Percentiles rank a stretch among this genome's conserved stretches.
These are phyloP conservation scores for Clitarchus hookeri DNA, from an alignment of 2,888 invertebrate genomes.

Conservation along the genomic window DNA sequence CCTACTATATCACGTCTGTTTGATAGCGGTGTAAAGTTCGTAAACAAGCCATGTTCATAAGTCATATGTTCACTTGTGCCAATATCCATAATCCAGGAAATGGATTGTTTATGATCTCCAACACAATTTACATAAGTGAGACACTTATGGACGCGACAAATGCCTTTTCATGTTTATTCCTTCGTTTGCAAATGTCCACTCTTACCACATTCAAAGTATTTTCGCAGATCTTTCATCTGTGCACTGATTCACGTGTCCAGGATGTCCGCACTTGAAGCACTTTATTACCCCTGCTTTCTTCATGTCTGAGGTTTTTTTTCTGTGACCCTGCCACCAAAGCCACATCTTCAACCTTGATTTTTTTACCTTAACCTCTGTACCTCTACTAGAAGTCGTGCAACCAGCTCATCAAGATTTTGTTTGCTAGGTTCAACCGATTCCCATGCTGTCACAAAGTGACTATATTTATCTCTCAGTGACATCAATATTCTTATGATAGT, in stretches of 20 bases:
- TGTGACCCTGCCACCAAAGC: neutral
- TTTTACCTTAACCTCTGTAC: too few relatives aligned
- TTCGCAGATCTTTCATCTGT: neutral
- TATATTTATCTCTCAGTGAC: neutral
- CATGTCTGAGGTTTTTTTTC: neutral
- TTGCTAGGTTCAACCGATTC: neutral
- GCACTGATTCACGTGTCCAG: neutral
- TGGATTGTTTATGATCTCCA: too few relatives aligned
- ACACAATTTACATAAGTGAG: too few relatives aligned
- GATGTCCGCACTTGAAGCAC: neutral
- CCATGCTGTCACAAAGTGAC: constrained; percentile 20
- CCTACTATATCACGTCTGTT: too few relatives aligned
- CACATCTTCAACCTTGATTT: neutral
- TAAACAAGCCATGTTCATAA: too few relatives aligned
- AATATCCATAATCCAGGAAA: too few relatives aligned
- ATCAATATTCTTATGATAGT: neutral
- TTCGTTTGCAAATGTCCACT: too few relatives aligned
- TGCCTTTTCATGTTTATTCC: too few relatives aligned
- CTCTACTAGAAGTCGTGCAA: neutral
- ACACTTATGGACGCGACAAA: too few relatives aligned
- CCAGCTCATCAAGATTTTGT: neutral
- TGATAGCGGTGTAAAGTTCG: too few relatives aligned
- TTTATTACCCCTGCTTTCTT: neutral
- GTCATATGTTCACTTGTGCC: too few relatives aligned
- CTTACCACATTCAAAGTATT: too few relatives aligned